Evolutionary conservation across 2,888 invertebrate genomes (phyloP).

Genomic region (Tetramorium bicarinatum): DNA sequence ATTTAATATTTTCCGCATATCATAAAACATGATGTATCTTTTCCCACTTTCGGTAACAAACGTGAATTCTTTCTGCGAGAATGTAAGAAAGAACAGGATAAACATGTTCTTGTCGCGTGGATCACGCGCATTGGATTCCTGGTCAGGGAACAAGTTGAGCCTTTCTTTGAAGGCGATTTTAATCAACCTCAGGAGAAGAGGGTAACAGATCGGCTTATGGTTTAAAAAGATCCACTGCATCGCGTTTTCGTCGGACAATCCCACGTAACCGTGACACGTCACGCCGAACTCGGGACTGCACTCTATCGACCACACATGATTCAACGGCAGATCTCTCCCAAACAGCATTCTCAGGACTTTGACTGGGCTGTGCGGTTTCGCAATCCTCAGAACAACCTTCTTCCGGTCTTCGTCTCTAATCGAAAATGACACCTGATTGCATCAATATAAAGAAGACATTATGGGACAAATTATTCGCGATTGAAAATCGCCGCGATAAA

Average conservation of each 20-base stretch:
- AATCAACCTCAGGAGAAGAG: constrained; percentile 58
- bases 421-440: constrained; percentile 88
- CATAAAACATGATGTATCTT: constrained; percentile 53
- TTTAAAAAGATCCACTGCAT: constrained; percentile 75
- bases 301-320: constrained; percentile 67
- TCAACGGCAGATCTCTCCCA: constrained; percentile 42
- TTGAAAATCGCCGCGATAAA: background rate
- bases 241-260: constrained; percentile 62
- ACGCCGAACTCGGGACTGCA: constrained; percentile 23
- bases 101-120: constrained; percentile 36
- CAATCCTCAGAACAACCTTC: constrained; percentile 86
- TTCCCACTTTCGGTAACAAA: constrained; percentile 44
- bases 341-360: constrained; percentile 75
- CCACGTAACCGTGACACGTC: constrained; percentile 73
- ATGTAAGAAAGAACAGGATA: constrained; percentile 62
- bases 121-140: background rate
- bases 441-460: background rate
- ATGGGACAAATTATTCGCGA: background rate
- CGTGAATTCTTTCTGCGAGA: constrained; percentile 31
- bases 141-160: background rate
- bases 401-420: constrained; percentile 90
- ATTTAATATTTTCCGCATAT: constrained; percentile 54
- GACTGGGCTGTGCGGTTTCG: constrained; percentile 73
- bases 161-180: constrained; percentile 39
- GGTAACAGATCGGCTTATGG: constrained; percentile 69